phyloP scores from a whole-genome alignment of 37 sponge, comb jelly and placozoan genomes.

The Petrosia ficiformis region DNA sequence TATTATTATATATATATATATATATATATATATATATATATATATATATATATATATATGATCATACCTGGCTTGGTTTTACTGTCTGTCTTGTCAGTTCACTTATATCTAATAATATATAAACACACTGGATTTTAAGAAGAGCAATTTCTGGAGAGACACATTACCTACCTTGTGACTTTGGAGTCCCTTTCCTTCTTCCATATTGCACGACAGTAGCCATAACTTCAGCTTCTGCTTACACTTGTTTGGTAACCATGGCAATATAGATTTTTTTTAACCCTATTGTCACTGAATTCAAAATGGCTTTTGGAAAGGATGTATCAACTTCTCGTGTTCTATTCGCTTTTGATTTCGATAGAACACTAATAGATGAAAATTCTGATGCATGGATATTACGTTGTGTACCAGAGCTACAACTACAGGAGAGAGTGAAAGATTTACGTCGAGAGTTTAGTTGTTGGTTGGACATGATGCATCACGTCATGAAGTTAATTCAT shows the following conservation, averaged over 20 bases:
- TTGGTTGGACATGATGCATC: conserved; percentile 69
- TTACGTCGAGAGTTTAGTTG: conserved; percentile 1
- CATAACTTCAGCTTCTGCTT: no score
- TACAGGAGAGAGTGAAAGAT: conserved; percentile 4
- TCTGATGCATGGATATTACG: conserved; percentile 56
- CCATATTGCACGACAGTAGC: neutral
- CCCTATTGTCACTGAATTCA: no score
- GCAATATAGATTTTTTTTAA: no score
- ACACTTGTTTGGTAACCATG: neutral
- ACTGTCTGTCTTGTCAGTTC: neutral
- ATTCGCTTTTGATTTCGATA: conserved; percentile 84
- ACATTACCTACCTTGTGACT: neutral
- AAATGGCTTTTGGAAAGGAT: no score
- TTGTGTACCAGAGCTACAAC: conserved; percentile 18
- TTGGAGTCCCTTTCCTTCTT: neutral
- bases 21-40: no score
- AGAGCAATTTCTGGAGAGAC: neutral
- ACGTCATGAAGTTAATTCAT: conserved; percentile 27
- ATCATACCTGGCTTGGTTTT: neutral
- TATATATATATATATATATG: no score
- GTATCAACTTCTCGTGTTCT: no score
- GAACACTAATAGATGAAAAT: conserved; percentile 70
- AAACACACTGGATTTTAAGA: neutral
- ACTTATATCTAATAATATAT: no score
- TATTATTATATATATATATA: no score